Base-by-base conservation (phyloP, 2,797 vertebrate species). In the Apogon talboti region DNA sequence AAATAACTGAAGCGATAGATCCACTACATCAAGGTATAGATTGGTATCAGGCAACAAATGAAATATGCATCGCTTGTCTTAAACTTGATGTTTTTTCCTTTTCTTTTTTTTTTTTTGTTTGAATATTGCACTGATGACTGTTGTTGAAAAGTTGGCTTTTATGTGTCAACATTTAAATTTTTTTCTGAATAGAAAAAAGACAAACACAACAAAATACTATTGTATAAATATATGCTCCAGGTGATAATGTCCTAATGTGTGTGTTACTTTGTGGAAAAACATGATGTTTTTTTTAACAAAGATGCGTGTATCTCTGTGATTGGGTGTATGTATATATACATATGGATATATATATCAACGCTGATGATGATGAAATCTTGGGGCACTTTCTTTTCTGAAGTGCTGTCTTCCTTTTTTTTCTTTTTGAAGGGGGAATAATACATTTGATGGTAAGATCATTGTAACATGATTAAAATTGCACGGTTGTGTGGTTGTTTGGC, bases 81-180 rank as follows among this genome's bases (percentile, higher is more conserved):
- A 93, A 93, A 94, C 93, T 94, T 94, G 93, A 94, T 92, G 81
- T 84, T 86, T 88, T 83, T 73, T 73, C 78, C 59, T 67, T 66
- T 80, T 61, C 41, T 63, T 19, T 55, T 49, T 82, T 82, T 63
- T 19, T 55, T 49, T 82, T 82, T 65, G 28, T 91, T 86, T 75
- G 88, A 92, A 92, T 95, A 91, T 96, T 96, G 96, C 96, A 96
- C 96, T 97, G 96, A 96, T 94, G 92, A 91, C 92, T 94, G 92
- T 94, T 91, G 87, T 91, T 89, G 76, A 91, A 87, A 90, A 45
- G 92, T 94, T 88, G 91, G 85, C 91, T 91, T 89, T 89, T 92
- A 90, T 90, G 89, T 69, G 90, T 90, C 93, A 88, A 92, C 89
- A 90, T 91, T 91, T 74, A 41, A 60, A 83, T 77, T 87, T 92